phyloP scores from a whole-genome alignment of 2,888 invertebrate species.

The Mythimna ferrago region DNA sequence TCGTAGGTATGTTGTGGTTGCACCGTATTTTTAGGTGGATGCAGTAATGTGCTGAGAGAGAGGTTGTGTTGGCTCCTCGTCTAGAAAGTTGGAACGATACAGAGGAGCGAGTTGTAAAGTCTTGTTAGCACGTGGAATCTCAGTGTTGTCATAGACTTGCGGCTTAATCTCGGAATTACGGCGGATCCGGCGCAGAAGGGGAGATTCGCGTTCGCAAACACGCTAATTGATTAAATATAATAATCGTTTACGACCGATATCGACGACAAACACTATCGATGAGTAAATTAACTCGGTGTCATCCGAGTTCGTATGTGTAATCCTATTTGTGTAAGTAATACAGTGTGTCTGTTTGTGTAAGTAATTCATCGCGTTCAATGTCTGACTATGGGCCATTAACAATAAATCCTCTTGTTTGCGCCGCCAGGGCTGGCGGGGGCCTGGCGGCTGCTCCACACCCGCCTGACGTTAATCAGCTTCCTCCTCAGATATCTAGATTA shows the following conservation, averaged over 20 bases:
- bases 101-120: conserved; percentile 71
- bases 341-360: conserved; percentile 72
- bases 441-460: conserved; percentile 68
- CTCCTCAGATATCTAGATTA: conserved; percentile 80
- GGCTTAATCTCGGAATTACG: conserved; percentile 69
- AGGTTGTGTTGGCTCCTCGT: conserved; percentile 68
- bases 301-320: conserved; percentile 59
- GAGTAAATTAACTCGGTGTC: conserved; percentile 49
- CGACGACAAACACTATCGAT: conserved; percentile 35
- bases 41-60: conserved; percentile 21
- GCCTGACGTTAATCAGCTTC: conserved; percentile 86
- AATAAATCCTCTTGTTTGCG: conserved; percentile 86
- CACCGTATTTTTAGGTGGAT: conserved; percentile 40
- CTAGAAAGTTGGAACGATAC: conserved; percentile 75
- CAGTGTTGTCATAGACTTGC: conserved; percentile 62
- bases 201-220: conserved; percentile 69
- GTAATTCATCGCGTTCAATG: conserved; percentile 82
- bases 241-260: conserved; percentile 56
- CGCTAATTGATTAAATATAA: conserved; percentile 68
- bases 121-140: conserved; percentile 74
- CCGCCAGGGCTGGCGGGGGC: conserved; percentile 63
- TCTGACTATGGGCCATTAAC: conserved; percentile 83
- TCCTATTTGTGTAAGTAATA: conserved; percentile 64
- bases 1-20: conserved; percentile 37
- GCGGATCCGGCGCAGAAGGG: conserved; percentile 61